Conservation (phyloP, 2,113 vertebrate genomes). For the Trachemys scripta region DNA sequence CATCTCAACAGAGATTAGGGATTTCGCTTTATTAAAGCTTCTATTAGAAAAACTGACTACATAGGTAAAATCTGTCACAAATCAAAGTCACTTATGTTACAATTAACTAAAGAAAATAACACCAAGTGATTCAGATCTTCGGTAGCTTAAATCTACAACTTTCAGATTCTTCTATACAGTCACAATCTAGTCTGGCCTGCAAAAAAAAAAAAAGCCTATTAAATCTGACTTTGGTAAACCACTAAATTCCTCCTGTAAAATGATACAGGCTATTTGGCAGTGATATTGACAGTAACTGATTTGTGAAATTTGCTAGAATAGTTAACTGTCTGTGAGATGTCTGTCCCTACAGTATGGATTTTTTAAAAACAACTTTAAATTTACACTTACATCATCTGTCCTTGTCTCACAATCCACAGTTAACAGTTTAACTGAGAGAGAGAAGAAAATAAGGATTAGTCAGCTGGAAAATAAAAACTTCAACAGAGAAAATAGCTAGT, state of each 20-base stretch:
- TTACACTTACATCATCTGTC: constrained; percentile 79
- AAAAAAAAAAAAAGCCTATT: constrained; percentile 3
- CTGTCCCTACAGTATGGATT: neutral
- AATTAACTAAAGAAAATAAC: neutral
- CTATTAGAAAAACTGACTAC: constrained; percentile 4
- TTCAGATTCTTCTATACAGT: constrained; percentile 19
- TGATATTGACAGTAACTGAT: neutral
- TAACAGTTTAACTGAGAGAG: constrained; percentile 81
- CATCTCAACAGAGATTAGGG: neutral
- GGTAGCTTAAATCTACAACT: constrained; percentile 54
- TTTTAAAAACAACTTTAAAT: constrained; percentile 45
- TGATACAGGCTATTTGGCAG: neutral
- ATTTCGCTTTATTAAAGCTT: constrained; percentile 32
- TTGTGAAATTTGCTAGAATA: neutral
- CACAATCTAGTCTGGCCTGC: constrained; percentile 11
- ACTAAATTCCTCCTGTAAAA: neutral
- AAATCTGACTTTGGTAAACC: constrained; percentile 44
- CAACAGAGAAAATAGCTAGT: constrained; percentile 44
- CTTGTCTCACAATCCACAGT: constrained; percentile 82
- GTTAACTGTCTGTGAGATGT: constrained; percentile 29
- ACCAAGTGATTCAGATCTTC: constrained; percentile 25
- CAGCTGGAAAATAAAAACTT: constrained; percentile 45
- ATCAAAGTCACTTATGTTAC: neutral
- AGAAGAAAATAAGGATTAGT: constrained; percentile 65
- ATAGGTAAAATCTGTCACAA: constrained; percentile 35